Conservation (phyloP, 2,113 vertebrate genomes). For the Panurus biarmicus region DNA sequence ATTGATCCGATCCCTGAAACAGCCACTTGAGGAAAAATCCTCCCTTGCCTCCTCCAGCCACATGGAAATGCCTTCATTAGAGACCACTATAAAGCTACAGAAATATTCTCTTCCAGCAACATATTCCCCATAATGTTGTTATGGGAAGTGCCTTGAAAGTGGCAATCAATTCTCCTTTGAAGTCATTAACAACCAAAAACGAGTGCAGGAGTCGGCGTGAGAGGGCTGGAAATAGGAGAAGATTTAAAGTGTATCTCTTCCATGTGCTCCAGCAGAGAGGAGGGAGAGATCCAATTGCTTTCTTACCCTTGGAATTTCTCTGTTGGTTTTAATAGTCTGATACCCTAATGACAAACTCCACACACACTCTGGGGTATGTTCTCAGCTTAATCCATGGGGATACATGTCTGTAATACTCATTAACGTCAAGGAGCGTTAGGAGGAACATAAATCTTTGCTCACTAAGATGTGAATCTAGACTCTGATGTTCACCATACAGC, state of each 20-base stretch:
- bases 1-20: not conserved
- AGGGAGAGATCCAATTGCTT: constrained; percentile 27
- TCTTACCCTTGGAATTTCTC: constrained; percentile 15
- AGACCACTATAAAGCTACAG: not conserved
- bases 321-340: constrained; percentile 42
- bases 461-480: constrained; percentile 28
- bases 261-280: not conserved
- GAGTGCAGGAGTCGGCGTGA: not conserved
- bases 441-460: constrained; percentile 44
- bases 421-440: constrained; percentile 26
- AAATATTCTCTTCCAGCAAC: not conserved
- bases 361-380: constrained; percentile 30
- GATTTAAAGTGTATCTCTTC: constrained; percentile 16
- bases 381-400: constrained; percentile 41
- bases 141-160: constrained; percentile 2
- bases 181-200: not conserved
- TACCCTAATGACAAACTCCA: constrained; percentile 45
- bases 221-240: not conserved
- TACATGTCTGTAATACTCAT: constrained; percentile 52
- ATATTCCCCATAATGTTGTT: not conserved
- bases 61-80: not conserved
- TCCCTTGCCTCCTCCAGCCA: not conserved
- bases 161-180: constrained; percentile 1
- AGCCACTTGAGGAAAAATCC: not conserved
- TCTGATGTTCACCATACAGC: constrained; percentile 46